Base-by-base conservation (phyloP, 2,797 vertebrate species). In the Champsocephalus esox region DNA sequence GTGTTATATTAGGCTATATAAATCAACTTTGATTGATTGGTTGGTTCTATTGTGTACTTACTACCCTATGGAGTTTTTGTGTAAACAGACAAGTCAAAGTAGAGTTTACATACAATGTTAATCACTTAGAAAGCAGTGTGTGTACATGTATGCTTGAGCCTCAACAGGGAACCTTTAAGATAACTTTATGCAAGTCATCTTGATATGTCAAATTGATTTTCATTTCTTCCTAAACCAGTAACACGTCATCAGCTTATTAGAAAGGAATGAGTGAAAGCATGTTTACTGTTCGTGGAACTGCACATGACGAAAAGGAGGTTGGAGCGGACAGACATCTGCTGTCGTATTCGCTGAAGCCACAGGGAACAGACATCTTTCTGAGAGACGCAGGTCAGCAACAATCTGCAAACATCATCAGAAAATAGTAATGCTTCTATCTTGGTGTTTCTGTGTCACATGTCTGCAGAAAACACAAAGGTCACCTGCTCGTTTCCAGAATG, bases 271-370 rank as follows among this genome's bases (percentile, higher is more conserved):
- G 43, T 52, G 54, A 80, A 80, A 73, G 17, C 34, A 51, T 13
- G 50, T 49, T 38, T 92, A 99, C 98, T 94, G 63, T 97, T 98
- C 56, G 97, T 99, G 66, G 98, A 99, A 86, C 97, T 99, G 90
- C 93, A 94, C 97, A 99, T 99, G 91, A 99, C 97, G 92, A 99
- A 99, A 75, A 96, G 97, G 51, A 99, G 89, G 78, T 89, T 97
- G 79, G 94, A 87, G 52, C 90, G 92, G 44, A 97, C 92, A 0
- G 95, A 95, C 0, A 82, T 86, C 69, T 95, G 93, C 70, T 95
- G 94, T 66, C 76, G 88, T 87, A 99, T 95, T 84, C 96, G 95
- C 79, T 97, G 95, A 76, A 98, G 92, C 98, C 98, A 99, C 70
- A 96, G 79, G 32, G 82, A 94, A 75, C 95, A 93, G 80, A 96